These are phyloP conservation scores for Phymorhynchus buccinoides DNA, from an alignment of 1,140 invertebrate genomes.

Conservation along the genomic window DNA sequence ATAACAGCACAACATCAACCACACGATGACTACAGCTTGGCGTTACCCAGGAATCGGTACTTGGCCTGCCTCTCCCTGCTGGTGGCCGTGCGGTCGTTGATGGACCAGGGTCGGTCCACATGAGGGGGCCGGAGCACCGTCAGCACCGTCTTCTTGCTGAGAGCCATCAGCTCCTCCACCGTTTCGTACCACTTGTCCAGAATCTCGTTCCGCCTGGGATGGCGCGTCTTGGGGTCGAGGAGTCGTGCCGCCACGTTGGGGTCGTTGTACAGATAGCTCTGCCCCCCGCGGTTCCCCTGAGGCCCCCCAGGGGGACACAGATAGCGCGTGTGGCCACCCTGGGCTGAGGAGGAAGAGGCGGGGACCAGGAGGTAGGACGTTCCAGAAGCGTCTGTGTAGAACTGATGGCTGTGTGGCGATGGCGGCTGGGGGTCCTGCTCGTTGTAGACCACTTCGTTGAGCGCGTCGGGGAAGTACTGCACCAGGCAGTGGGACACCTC, in stretches of 20 bases:
- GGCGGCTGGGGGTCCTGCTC: background rate
- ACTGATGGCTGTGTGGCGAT: background rate
- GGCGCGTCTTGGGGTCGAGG: background rate
- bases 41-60: slow-evolving; percentile 6
- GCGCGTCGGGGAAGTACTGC: slow-evolving; percentile 5
- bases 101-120: slow-evolving; percentile 14
- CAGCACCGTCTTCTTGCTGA: slow-evolving; percentile 21
- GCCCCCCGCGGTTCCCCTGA: background rate
- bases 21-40: background rate
- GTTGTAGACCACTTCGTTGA: slow-evolving; percentile 10
- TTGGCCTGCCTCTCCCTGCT: slow-evolving; percentile 4
- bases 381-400: background rate
- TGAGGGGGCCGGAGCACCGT: slow-evolving; percentile 14
- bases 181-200: slow-evolving; percentile 32
- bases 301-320: background rate
- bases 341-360: background rate
- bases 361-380: background rate
- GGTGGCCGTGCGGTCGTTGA: slow-evolving; percentile 18
- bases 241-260: background rate
- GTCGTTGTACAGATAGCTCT: slow-evolving; percentile 24
- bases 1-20: too few species aligned
- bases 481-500: slow-evolving; percentile 5
- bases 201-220: background rate
- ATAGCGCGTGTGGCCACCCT: background rate
- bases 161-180: slow-evolving; percentile 21